phyloP scores from a whole-genome alignment of 2,797 vertebrate genomes.

The Poeciliopsis turneri region DNA sequence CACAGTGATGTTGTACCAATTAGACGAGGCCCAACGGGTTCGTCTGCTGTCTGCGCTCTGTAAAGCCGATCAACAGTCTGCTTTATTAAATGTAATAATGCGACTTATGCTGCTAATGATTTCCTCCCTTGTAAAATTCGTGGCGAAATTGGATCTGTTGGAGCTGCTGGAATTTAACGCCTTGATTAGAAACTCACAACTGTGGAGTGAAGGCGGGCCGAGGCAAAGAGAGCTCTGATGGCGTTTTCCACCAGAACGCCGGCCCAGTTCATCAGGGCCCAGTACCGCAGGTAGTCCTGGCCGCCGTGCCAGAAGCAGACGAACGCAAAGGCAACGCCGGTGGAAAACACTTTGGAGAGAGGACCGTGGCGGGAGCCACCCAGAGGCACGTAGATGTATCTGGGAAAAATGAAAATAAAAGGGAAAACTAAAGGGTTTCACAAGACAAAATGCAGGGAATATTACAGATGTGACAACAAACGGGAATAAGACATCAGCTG shows the following conservation, averaged over 20 bases:
- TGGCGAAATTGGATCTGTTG: conserved; percentile 10
- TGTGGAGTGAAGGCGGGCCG: conserved; percentile 69
- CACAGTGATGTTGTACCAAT: conserved; percentile 29
- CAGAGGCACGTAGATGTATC: conserved; percentile 94
- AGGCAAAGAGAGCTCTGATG: conserved; percentile 77
- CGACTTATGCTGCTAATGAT: conserved; percentile 21
- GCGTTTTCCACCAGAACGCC: conserved; percentile 88
- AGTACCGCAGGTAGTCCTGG: conserved; percentile 91
- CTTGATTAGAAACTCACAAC: conserved; percentile 82
- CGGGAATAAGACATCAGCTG: neutral
- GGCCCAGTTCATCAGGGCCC: conserved; percentile 93
- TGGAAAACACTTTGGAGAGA: conserved; percentile 84
- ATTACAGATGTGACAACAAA: conserved; percentile 27
- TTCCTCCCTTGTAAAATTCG: conserved; percentile 20
- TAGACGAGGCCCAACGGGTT: conserved; percentile 30
- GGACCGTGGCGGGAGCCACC: conserved; percentile 88
- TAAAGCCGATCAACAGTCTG: conserved; percentile 22
- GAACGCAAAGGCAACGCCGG: conserved; percentile 89
- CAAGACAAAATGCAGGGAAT: neutral
- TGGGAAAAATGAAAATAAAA: conserved; percentile 59
- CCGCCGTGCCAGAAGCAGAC: conserved; percentile 96
- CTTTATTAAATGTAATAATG: conserved; percentile 37
- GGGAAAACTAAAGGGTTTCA: neutral
- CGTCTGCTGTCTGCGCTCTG: conserved; percentile 25
- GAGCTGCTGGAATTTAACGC: conserved; percentile 1